These are phyloP conservation scores for Lepidotrigona ventralis DNA, from an alignment of 1,140 invertebrate genomes.

Conservation along the genomic window DNA sequence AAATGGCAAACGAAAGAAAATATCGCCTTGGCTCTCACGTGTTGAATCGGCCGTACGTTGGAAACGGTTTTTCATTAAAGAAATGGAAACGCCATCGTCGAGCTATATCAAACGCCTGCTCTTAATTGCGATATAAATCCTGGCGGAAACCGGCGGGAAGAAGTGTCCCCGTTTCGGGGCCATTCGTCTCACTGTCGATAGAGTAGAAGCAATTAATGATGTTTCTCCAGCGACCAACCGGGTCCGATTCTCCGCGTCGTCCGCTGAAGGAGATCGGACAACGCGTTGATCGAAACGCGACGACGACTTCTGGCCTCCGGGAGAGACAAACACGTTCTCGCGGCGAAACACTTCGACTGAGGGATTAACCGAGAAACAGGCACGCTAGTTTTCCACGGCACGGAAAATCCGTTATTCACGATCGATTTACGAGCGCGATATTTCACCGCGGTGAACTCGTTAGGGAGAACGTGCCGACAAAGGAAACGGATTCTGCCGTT, in stretches of 20 bases:
- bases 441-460: conserved; percentile 47
- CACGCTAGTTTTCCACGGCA: conserved; percentile 10
- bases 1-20: neutral
- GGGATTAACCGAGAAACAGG: neutral
- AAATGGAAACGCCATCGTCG: conserved; percentile 49
- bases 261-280: neutral
- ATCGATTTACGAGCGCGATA: conserved; percentile 61
- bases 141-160: neutral
- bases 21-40: conserved; percentile 25
- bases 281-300: neutral
- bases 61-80: conserved; percentile 52
- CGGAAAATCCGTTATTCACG: conserved; percentile 38
- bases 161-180: conserved; percentile 37
- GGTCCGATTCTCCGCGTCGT: too few species aligned
- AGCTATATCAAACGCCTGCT: conserved; percentile 40
- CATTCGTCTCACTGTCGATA: conserved; percentile 50
- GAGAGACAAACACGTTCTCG: too few species aligned
- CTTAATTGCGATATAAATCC: conserved; percentile 53
- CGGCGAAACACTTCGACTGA: neutral
- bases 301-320: too few species aligned
- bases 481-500: conserved; percentile 49
- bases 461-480: conserved; percentile 55
- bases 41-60: conserved; percentile 26
- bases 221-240: conserved; percentile 12
- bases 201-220: conserved; percentile 50